Evolutionary conservation across 1,140 invertebrate genomes (phyloP), one percentile per base, ranked within the genome.

Genomic region (Zaprionus ghesquierei): DNA sequence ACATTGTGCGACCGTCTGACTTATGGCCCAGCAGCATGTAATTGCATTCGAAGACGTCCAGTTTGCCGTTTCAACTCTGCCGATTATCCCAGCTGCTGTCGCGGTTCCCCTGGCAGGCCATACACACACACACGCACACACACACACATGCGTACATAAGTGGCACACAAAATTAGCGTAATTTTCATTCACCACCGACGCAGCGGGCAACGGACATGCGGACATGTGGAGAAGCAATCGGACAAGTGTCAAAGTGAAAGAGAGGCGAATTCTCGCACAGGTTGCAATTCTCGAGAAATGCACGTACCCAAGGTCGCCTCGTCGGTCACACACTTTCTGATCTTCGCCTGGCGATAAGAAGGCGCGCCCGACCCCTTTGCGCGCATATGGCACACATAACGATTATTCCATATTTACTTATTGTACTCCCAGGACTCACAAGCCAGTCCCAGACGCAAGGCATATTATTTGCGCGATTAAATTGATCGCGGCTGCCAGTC

Each of bases 361-460:
- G 54, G 71, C 33, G 59, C 55, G 71, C 41, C 18, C 46, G 73
- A 73, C 63, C 44, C 54, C 60, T 49, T 46, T 53, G 33, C 77
- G 71, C 69, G 56, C 69, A 76, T 87, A 81, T 86, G 75, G 70
- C 79, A 86, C 81, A 82, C 71, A 89, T 81, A 81, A 35, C 75
- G 81, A 90, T 90, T 87, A 90, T 90, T 87, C 69, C 87, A 90
- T 90, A 90, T 90, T 90, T 90, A 90, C 87, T 90, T 90, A 90
- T 87, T 84, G 69, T 77, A 61, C 70, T 68, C 49, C 50, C 49
- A 41, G 61, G n/a, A 50, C 31, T 27, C 35, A 50, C 31, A 38
- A 10, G 3, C 27, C 15, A 33, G 20, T 33, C 38, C 33, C 22
- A 23, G 41, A 15, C 33, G 9, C 15, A 58, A 78, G 82, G 69